Evolutionary conservation across 2,113 vertebrate genomes (phyloP).

Genomic region (Bubo scandiacus): DNA sequence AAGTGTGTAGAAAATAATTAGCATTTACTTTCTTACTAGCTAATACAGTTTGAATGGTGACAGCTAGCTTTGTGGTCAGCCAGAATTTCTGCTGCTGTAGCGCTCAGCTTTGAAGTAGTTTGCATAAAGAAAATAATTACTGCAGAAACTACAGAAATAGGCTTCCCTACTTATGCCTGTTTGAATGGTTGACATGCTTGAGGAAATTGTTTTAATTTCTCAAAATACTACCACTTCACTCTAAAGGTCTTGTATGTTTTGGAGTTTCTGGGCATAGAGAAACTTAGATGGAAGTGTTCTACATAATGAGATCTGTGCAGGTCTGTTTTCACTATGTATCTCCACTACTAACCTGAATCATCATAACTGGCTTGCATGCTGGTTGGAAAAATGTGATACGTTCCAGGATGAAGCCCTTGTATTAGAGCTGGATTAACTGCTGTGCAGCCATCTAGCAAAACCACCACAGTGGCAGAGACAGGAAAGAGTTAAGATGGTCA

Average conservation of each 20-base stretch:
- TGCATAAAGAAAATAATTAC: not conserved
- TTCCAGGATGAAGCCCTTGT: not conserved
- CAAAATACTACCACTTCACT: not conserved
- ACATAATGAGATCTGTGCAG: not conserved
- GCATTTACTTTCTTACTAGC: not conserved
- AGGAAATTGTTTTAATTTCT: not conserved
- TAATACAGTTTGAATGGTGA: not conserved
- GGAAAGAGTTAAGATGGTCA: not conserved
- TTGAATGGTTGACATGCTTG: not conserved
- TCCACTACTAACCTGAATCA: not conserved
- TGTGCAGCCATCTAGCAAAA: not conserved
- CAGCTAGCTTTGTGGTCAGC: not conserved
- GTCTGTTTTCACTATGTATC: not conserved
- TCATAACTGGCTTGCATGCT: not conserved
- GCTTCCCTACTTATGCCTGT: not conserved
- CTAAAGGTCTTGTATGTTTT: not conserved
- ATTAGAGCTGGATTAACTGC: not conserved
- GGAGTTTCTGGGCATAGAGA: not conserved
- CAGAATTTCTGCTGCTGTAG: not conserved
- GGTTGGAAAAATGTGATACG: not conserved
- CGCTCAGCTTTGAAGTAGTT: not conserved
- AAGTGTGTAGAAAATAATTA: not conserved
- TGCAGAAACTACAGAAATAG: not conserved
- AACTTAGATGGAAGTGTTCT: not conserved
- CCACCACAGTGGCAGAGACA: not conserved